Base-by-base conservation (phyloP, 2,113 vertebrate species). In the Corythornis cristatus region DNA sequence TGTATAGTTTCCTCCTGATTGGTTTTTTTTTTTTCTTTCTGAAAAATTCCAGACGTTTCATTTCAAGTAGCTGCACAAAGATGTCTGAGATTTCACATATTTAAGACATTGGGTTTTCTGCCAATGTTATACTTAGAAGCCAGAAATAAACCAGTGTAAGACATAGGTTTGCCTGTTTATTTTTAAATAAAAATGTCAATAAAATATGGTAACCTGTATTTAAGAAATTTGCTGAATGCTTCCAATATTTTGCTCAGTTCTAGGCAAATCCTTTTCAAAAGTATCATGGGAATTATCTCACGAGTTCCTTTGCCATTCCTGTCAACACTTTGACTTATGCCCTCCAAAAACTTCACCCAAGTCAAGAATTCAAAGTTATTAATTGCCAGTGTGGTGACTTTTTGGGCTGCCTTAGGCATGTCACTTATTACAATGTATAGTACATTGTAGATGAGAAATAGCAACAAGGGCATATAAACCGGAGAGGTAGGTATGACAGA, bases 401-500 rank as follows among this genome's bases (percentile, higher is more conserved):
- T 68, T 61, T 1, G 2, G 57, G 26, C 81, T 89, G 81, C 60
- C 83, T 77, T 62, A 46, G 92, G 67, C 48, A 35, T 79, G 74
- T 66, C 87, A 51, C 53, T 90, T 79, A 70, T 61, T 91, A 46
- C 77, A 73, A 85, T 70, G 19, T 37, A 42, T 8, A 93, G 95
- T 45, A 46, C 35, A 16, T 20, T 33, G 50, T 35, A 61, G 58
- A 42, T 54, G 83, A 70, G 75, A 85, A 73, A 86, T 56, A 35
- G 90, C 82, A 95, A 95, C 85, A 65, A 91, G 82, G 67, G 64
- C 79, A 62, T 7, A 43, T 37, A 95, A 89, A 91, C 35, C 67
- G 56, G 70, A 67, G 82, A 70, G 67, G 88, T 6, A 85, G 88
- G 91, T 89, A 89, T 88, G 87, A 94, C 79, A 91, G 81, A 65